These are phyloP conservation scores for Oscheius sp. DNA, from an alignment of 2,888 invertebrate genomes.

Conservation along the genomic window DNA sequence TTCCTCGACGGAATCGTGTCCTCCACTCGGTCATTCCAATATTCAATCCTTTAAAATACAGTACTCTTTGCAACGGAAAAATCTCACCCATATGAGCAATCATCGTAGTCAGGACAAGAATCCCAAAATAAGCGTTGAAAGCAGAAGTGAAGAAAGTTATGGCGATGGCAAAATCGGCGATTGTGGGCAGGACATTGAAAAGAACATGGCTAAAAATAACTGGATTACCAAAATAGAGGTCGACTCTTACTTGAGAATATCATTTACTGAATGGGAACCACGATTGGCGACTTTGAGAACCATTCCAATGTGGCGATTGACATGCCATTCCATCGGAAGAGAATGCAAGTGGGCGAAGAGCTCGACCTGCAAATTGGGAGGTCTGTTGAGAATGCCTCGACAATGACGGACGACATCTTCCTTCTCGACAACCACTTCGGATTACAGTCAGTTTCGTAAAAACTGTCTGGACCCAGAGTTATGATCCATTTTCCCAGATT, in stretches of 20 bases:
- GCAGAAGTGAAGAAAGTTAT: constrained; percentile 87
- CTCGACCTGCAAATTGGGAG: constrained; percentile 49
- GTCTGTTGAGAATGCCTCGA: too few relatives aligned
- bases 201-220: constrained; percentile 75
- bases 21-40: constrained; percentile 96
- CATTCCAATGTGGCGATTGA: constrained; percentile 94
- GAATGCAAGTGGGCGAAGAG: constrained; percentile 67
- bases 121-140: constrained; percentile 93
- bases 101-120: constrained; percentile 95
- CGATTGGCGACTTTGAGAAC: constrained; percentile 95
- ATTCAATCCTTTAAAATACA: constrained; percentile 82
- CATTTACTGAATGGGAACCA: constrained; percentile 95
- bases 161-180: constrained; percentile 92
- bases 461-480: too few relatives aligned
- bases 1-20: constrained; percentile 90
- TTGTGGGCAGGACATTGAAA: constrained; percentile 91
- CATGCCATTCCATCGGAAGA: constrained; percentile 92
- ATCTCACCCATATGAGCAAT: constrained; percentile 85
- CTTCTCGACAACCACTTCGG: too few relatives aligned
- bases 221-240: constrained; percentile 19
- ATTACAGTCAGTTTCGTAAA: too few relatives aligned
- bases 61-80: too few relatives aligned
- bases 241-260: constrained; percentile 80
- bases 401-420: too few relatives aligned
- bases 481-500: too few relatives aligned